phyloP scores from a whole-genome alignment of 2,113 vertebrate species.

The Neofelis nebulosa region DNA sequence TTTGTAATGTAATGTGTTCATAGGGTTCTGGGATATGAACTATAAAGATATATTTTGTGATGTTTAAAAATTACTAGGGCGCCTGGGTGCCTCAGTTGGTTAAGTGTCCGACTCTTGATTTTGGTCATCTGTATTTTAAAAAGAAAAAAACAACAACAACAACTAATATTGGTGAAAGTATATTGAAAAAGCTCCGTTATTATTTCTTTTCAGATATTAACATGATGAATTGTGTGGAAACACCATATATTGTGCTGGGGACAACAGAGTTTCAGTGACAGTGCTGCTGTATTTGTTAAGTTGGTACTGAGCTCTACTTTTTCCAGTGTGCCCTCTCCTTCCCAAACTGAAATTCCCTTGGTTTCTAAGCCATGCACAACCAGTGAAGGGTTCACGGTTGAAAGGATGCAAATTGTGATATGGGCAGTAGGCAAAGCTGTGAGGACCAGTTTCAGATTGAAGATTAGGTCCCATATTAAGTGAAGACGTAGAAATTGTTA shows the following conservation, averaged over 20 bases:
- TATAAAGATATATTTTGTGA: not conserved
- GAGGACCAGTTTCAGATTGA: not conserved
- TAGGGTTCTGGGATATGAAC: slow-evolving; percentile 3
- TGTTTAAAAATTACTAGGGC: slow-evolving; percentile 21
- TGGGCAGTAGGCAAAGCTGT: not conserved
- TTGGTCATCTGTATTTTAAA: slow-evolving; percentile 29
- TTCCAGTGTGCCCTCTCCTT: slow-evolving; percentile 15
- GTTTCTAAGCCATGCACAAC: not conserved
- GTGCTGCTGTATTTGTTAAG: slow-evolving; percentile 41
- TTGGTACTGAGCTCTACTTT: slow-evolving; percentile 54
- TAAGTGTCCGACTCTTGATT: too few relatives aligned
- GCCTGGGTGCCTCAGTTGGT: too few relatives aligned
- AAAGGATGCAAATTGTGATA: not conserved
- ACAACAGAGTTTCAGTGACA: slow-evolving; percentile 47
- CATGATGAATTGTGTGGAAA: slow-evolving; percentile 44
- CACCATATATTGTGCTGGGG: slow-evolving; percentile 15
- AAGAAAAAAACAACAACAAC: not conserved
- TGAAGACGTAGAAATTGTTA: not conserved
- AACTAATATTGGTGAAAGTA: slow-evolving; percentile 40
- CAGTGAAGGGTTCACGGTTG: not conserved
- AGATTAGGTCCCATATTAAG: not conserved
- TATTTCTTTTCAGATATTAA: slow-evolving; percentile 62
- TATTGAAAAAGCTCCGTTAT: slow-evolving; percentile 54
- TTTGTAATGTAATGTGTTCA: not conserved
- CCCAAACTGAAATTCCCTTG: too few relatives aligned